phyloP scores from a whole-genome alignment of 2,797 vertebrate genomes.

The Cossypha niveicapilla region DNA sequence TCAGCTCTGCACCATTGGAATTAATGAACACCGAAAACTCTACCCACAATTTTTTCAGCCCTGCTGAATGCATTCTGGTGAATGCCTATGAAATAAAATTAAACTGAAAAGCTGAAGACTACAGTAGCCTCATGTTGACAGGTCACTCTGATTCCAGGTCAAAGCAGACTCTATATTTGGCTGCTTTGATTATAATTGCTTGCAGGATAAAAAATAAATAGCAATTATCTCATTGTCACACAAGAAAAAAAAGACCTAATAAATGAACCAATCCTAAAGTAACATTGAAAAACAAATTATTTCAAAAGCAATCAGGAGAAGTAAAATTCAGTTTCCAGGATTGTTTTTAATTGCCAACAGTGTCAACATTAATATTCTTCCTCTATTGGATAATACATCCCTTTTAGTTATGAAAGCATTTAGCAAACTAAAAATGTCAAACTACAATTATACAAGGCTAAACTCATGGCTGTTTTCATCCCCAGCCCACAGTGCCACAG shows the following conservation, averaged over 20 bases:
- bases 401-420: slow-evolving; percentile 10
- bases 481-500: neutral
- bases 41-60: neutral
- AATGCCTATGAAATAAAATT: neutral
- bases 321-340: slow-evolving; percentile 26
- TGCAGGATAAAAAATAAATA: slow-evolving; percentile 46
- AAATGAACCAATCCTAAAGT: slow-evolving; percentile 19
- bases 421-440: slow-evolving; percentile 19
- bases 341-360: slow-evolving; percentile 31
- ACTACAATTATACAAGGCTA: neutral
- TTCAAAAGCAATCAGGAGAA: slow-evolving; percentile 23
- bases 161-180: slow-evolving; percentile 11
- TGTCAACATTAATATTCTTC: slow-evolving; percentile 21
- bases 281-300: neutral
- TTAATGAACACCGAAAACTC: neutral
- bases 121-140: slow-evolving; percentile 12
- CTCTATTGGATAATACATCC: neutral
- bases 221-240: slow-evolving; percentile 60
- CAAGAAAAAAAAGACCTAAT: slow-evolving; percentile 14
- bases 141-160: slow-evolving; percentile 46
- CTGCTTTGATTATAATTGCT: slow-evolving; percentile 48
- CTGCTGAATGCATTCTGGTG: neutral
- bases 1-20: neutral
- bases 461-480: neutral
- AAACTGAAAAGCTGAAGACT: slow-evolving; percentile 27